Evolutionary conservation across 2,113 vertebrate species (phyloP).

Genomic region (Gopherus flavomarginatus): DNA sequence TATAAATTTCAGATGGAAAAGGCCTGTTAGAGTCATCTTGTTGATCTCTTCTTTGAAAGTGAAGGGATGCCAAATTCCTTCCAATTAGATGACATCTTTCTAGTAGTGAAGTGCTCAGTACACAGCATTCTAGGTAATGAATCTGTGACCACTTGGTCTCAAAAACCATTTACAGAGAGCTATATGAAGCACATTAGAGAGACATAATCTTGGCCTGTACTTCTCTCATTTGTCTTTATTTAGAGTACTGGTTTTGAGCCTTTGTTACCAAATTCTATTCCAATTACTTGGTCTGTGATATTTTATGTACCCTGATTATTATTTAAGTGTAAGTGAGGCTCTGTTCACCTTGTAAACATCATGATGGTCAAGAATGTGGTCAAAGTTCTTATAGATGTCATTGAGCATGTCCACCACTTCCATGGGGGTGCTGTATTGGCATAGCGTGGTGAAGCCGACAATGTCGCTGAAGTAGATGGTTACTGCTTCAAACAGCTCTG

Average conservation of each 20-base stretch:
- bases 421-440: slow-evolving; percentile 98
- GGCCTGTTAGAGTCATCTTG: not conserved
- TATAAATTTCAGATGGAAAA: slow-evolving; percentile 3
- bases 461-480: slow-evolving; percentile 99
- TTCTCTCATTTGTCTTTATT: slow-evolving; percentile 9
- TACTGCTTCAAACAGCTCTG: slow-evolving; percentile 96
- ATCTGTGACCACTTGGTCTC: not conserved
- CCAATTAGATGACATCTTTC: not conserved
- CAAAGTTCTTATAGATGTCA: slow-evolving; percentile 97
- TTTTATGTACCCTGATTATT: not conserved
- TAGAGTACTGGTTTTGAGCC: not conserved
- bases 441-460: slow-evolving; percentile 96
- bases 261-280: not conserved
- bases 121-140: not conserved
- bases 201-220: not conserved
- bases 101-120: not conserved
- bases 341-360: slow-evolving; percentile 95
- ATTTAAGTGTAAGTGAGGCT: slow-evolving; percentile 20
- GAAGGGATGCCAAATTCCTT: not conserved
- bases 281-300: not conserved
- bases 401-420: slow-evolving; percentile 99
- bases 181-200: not conserved
- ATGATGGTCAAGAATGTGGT: slow-evolving; percentile 94
- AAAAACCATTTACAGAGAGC: not conserved
- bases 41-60: not conserved